Conservation (phyloP, 2,797 vertebrate species). For the Carcharodon carcharias region DNA sequence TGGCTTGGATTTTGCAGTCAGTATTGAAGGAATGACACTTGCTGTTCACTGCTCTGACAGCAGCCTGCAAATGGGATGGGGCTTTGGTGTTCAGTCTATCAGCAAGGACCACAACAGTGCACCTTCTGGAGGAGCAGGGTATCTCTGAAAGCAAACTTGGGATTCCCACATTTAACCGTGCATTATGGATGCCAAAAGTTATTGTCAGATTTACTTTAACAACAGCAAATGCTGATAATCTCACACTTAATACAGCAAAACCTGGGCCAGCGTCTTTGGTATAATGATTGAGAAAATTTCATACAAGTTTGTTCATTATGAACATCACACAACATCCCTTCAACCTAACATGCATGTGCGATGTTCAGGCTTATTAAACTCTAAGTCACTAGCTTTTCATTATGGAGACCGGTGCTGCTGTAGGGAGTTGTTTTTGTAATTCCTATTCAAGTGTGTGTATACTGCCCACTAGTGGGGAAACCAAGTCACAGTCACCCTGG, state of each 20-base stretch:
- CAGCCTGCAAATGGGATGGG: neutral
- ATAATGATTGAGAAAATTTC: neutral
- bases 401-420: neutral
- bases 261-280: neutral
- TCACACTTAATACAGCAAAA: neutral
- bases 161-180: neutral
- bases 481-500: neutral
- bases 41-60: neutral
- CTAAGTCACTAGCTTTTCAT: neutral
- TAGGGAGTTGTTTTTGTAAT: neutral
- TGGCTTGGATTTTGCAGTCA: neutral
- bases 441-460: neutral
- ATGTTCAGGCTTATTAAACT: neutral
- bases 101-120: neutral
- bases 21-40: neutral
- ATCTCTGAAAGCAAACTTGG: neutral
- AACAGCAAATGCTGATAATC: neutral
- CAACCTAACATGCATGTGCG: neutral
- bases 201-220: neutral
- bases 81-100: neutral
- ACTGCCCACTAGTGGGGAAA: conserved; percentile 9
- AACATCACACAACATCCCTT: neutral
- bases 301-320: neutral
- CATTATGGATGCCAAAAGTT: neutral
- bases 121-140: neutral